Percentiles rank a stretch among this genome's conserved stretches.
phyloP scores from a whole-genome alignment of 2,113 vertebrate genomes.

The Vombatus ursinus region DNA sequence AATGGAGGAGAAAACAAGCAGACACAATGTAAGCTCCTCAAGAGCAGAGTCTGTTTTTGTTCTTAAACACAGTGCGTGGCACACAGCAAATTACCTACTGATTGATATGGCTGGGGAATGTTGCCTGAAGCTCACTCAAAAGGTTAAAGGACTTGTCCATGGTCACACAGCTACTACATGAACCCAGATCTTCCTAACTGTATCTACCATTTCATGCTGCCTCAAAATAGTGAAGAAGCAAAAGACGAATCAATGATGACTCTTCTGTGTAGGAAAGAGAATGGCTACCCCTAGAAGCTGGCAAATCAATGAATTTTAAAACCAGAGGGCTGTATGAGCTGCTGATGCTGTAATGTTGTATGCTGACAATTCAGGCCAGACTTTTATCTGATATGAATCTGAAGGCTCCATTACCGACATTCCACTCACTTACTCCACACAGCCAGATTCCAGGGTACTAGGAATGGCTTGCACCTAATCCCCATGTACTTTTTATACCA shows the following conservation, averaged over 20 bases:
- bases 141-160: not conserved
- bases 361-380: slow-evolving; percentile 15
- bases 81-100: not conserved
- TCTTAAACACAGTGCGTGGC: not conserved
- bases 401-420: slow-evolving; percentile 6
- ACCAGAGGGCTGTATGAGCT: slow-evolving; percentile 4
- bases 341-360: not conserved
- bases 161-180: not conserved
- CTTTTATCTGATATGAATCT: slow-evolving; percentile 64
- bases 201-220: not conserved
- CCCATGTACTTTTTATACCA: slow-evolving; percentile 61
- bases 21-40: not conserved
- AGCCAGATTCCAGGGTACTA: slow-evolving; percentile 56
- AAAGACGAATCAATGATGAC: not conserved
- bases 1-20: not conserved
- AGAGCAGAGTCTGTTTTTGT: not conserved
- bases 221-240: not conserved
- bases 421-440: not conserved
- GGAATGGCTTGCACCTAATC: slow-evolving; percentile 61
- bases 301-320: slow-evolving; percentile 50
- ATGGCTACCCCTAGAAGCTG: slow-evolving; percentile 46
- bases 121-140: not conserved
- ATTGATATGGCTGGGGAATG: not conserved
- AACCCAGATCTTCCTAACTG: not conserved
- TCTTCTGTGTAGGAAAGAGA: not conserved